Conservation (phyloP, 2,113 vertebrate genomes). For the Piprites chloris region DNA sequence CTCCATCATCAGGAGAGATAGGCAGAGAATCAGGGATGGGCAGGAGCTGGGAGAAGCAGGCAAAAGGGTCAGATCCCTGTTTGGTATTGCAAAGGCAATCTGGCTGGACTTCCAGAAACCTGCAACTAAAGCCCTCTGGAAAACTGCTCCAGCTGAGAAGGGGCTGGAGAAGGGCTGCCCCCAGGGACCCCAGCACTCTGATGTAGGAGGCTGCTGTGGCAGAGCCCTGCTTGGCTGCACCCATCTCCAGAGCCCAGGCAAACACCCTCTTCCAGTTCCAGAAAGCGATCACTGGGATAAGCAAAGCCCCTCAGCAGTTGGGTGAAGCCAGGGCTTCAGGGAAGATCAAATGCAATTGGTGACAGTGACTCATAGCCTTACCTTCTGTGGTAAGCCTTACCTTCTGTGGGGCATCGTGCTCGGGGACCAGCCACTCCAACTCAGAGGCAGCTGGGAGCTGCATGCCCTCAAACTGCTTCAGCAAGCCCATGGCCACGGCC, state of each 20-base stretch:
- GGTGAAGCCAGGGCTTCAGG: neutral
- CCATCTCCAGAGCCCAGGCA: neutral
- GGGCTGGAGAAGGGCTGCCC: neutral
- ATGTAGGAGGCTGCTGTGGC: neutral
- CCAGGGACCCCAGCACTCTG: neutral
- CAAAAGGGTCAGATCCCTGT: neutral
- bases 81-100: neutral
- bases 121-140: neutral
- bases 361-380: slow-evolving; percentile 26
- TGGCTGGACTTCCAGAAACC: neutral
- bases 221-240: neutral
- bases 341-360: neutral
- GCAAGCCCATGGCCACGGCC: slow-evolving; percentile 95
- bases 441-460: slow-evolving; percentile 96
- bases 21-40: slow-evolving; percentile 95
- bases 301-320: neutral
- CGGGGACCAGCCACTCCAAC: slow-evolving; percentile 95
- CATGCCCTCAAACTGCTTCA: slow-evolving; percentile 97
- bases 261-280: neutral
- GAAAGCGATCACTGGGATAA: neutral
- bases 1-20: slow-evolving; percentile 93
- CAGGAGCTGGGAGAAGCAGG: slow-evolving; percentile 79
- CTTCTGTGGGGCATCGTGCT: slow-evolving; percentile 95
- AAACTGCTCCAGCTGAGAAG: neutral
- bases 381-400: slow-evolving; percentile 92